phyloP scores from a whole-genome alignment of 2,113 vertebrate genomes.

The Halichoerus grypus region DNA sequence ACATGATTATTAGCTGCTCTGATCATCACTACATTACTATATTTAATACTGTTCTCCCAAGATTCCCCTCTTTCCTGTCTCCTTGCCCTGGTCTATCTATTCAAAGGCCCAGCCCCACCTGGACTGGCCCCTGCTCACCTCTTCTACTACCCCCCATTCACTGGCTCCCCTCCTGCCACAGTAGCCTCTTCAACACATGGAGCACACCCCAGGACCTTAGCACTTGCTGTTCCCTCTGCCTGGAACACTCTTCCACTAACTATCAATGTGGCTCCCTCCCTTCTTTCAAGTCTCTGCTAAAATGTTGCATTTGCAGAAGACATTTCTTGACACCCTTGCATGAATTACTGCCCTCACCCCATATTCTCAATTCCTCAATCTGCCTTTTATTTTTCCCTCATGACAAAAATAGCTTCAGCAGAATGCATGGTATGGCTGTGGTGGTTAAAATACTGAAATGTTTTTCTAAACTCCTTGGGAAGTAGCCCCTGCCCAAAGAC shows the following conservation, averaged over 20 bases:
- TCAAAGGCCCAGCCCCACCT: background rate
- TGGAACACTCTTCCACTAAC: background rate
- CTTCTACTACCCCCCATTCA: too few species aligned
- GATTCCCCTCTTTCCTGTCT: background rate
- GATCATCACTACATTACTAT: background rate
- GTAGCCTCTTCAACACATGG: background rate
- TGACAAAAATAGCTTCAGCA: background rate
- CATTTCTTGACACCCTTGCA: background rate
- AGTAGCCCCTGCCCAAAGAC: background rate
- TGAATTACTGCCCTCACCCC: background rate
- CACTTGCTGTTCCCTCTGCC: background rate
- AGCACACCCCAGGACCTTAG: background rate
- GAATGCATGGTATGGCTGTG: background rate
- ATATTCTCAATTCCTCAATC: background rate
- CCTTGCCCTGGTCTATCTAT: background rate
- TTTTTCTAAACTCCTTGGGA: background rate
- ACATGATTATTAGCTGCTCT: background rate
- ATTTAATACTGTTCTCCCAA: background rate
- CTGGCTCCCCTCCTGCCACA: background rate
- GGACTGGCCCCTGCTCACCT: background rate
- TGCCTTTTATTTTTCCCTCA: background rate
- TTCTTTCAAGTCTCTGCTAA: background rate
- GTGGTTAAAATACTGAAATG: background rate
- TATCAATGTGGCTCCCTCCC: background rate
- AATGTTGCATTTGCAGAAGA: background rate